phyloP scores from a whole-genome alignment of 2,888 invertebrate genomes.

The Eupithecia tripunctaria region DNA sequence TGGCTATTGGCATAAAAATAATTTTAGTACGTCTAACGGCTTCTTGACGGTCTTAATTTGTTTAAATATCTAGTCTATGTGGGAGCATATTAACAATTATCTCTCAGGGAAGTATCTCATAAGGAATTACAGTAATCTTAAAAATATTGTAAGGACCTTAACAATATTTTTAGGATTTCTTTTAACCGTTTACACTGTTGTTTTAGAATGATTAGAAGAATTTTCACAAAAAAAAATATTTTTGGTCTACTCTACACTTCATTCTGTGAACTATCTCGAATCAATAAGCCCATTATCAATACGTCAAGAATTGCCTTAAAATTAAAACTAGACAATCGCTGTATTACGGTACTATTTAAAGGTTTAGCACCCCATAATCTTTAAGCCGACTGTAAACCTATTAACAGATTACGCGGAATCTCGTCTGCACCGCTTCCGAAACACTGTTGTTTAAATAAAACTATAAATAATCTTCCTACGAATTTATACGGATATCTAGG shows the following conservation, averaged over 20 bases:
- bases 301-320: neutral
- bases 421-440: constrained; percentile 27
- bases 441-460: constrained; percentile 11
- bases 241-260: neutral
- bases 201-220: too few relatives aligned
- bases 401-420: constrained; percentile 12
- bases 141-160: too few relatives aligned
- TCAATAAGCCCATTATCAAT: neutral
- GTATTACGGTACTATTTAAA: neutral
- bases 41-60: neutral
- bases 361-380: constrained; percentile 1
- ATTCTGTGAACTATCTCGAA: neutral
- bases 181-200: too few relatives aligned
- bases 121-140: too few relatives aligned
- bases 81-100: neutral
- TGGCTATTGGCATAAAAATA: neutral
- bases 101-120: neutral
- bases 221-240: too few relatives aligned
- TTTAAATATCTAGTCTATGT: neutral
- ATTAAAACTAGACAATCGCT: neutral
- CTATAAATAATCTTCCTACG: constrained; percentile 21
- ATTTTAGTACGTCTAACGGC: neutral
- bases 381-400: neutral
- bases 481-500: constrained; percentile 2
- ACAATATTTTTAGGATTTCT: too few relatives aligned